A percentile compares a stretch with the other conserved stretches of the same genome.
Conservation (phyloP, 2,113 vertebrate species). For the Solea senegalensis region DNA sequence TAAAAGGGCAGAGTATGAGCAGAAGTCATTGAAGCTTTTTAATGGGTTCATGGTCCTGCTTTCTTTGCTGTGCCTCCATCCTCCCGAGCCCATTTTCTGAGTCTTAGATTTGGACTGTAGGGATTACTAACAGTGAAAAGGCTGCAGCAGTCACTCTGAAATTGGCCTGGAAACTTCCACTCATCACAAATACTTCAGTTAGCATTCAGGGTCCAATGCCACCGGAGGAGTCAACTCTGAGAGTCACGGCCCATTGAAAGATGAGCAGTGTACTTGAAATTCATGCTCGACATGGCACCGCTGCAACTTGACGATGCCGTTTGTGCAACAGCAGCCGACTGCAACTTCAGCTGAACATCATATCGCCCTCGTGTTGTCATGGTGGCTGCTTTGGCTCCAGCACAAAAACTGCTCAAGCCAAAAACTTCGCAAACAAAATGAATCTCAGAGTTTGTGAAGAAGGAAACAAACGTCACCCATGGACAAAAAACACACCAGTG, state of each 20-base stretch:
- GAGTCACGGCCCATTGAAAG: slow-evolving; percentile 52
- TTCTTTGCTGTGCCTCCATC: background rate
- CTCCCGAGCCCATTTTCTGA: background rate
- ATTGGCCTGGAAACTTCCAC: slow-evolving; percentile 27
- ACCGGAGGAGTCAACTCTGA: slow-evolving; percentile 36
- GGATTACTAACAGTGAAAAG: background rate
- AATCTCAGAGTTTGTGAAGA: background rate
- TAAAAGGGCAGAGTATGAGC: background rate
- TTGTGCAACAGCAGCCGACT: slow-evolving; percentile 14
- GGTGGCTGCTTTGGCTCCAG: slow-evolving; percentile 21
- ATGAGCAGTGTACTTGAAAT: slow-evolving; percentile 54
- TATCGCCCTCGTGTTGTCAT: slow-evolving; percentile 21
- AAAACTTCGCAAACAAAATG: slow-evolving; percentile 20
- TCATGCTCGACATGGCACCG: slow-evolving; percentile 59
- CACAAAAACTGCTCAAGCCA: slow-evolving; percentile 2
- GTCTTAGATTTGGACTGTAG: background rate
- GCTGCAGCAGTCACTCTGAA: background rate
- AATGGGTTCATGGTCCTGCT: slow-evolving; percentile 5
- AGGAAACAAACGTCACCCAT: too few species aligned
- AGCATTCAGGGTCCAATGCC: slow-evolving; percentile 24
- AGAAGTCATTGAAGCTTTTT: background rate
- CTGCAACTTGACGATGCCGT: slow-evolving; percentile 48
- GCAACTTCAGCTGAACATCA: slow-evolving; percentile 30
- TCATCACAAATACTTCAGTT: slow-evolving; percentile 41
- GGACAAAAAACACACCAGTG: too few species aligned